Base-by-base conservation (phyloP, 2,113 vertebrate species). In the Oryzias celebensis region DNA sequence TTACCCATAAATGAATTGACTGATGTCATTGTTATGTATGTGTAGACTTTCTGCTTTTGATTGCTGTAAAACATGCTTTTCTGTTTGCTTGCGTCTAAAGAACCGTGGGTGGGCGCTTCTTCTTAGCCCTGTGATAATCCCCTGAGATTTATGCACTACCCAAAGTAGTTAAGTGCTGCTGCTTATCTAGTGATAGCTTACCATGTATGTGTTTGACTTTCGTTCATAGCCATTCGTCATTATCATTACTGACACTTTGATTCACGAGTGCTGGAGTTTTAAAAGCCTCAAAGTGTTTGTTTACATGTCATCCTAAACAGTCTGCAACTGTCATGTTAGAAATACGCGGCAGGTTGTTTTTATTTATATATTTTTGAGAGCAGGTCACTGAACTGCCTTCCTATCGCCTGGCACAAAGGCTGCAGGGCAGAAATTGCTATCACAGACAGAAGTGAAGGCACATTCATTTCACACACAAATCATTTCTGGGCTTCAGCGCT, bases 391-490 rank as follows among this genome's bases (percentile, higher is more conserved):
- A 80, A 56, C 74, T 77, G 82, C 77, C 76, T 65, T 56, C 80
- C 73, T 75, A 70, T 72, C 78, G 71, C 86, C 70, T 76, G 63
- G 49, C 68, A 56, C 63, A 46, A 72, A 69, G 58, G 53, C 74
- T 82, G 41, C 26, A 55, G 71, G 74, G 58, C 68, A 77, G 80
- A 72, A 79, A 79, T 84, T 62, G 70, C 49, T 71, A 74, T 82
- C 61, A 66, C 56, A 83, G 62, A 69, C 60, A 71, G 52, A 74
- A 62, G 68, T 55, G 58, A 77, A 77, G 68, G 84, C 81, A 77
- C 62, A 82, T 84, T 85, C 69, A 67, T 64, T 72, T 49, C 82
- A 80, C 78, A 62, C 76, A 71, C 64, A 80, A 81, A 81, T 77
- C 70, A 75, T 71, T 31, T 54, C 20, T 42, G 31, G 66, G 64